Evolutionary conservation across 1,140 invertebrate genomes (phyloP), one percentile per base, ranked within the genome.

Genomic region (Whitmania pigra): DNA sequence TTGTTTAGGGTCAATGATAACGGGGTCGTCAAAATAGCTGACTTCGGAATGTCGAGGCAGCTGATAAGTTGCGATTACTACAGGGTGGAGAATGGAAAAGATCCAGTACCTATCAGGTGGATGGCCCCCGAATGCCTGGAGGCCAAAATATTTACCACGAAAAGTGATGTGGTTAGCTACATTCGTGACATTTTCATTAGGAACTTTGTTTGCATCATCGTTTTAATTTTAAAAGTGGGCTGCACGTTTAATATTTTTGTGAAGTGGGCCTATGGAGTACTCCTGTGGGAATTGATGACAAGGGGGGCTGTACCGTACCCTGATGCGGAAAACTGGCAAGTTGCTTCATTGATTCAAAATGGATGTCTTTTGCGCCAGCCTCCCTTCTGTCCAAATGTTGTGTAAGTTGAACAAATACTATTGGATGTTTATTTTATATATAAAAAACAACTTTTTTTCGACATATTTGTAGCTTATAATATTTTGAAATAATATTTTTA

Each of bases 61-160:
- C 88, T 94, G 13, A 93, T 94, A 82, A 93, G 90, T 0, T 91
- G 89, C 77, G 91, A 94, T 79, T 94, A 94, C 81, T 94, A 94
- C 80, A 93, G 91, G 6, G 54, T 74, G 18, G 75, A 79, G 74
- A 92, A 92, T 2, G 93, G 93, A 0, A 94, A 93, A 80, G 91
- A 93, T 0, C 94, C 95, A 90, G 78, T 97, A 54, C 92, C 92
- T 0, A 84, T 94, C 0, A 90, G 94, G 79, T 95, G 92, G 92
- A 93, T 94, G 90, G 88, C 91, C 0, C 91, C 91, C 17, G 92
- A 94, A 82, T 74, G 73, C 31, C 71, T 74, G 13, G 71, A 72
- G 25, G 66, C 43, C 15, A 66, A 72, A 20, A 29, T 74, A 13
- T 74, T 74, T 66, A 72, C 73, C 31, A 67, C 73, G 13, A 74